These are phyloP conservation scores for Buphagus erythrorhynchus DNA, from an alignment of 2,797 vertebrate genomes.

Conservation along the genomic window DNA sequence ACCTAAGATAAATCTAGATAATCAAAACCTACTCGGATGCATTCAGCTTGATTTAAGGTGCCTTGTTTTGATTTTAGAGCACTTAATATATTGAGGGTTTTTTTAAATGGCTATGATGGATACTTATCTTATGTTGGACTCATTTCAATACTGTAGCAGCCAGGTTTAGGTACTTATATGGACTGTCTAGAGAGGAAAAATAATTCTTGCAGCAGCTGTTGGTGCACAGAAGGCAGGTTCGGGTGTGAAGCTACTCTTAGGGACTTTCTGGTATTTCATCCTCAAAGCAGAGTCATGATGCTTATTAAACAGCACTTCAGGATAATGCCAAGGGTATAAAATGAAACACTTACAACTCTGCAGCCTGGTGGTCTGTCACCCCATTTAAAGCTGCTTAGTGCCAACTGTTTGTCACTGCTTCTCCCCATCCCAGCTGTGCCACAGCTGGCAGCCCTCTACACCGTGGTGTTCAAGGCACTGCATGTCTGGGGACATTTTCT, in stretches of 20 bases:
- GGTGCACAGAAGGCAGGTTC: background rate
- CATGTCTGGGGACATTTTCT: background rate
- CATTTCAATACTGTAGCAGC: background rate
- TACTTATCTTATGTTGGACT: background rate
- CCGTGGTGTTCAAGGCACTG: accelerated
- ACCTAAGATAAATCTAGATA: background rate
- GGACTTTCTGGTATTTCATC: background rate
- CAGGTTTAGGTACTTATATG: background rate
- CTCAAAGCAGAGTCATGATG: background rate
- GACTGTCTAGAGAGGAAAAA: background rate
- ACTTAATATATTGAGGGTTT: background rate
- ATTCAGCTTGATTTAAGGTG: conserved; percentile 7
- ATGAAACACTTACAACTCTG: background rate
- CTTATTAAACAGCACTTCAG: background rate
- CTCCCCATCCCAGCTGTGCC: background rate
- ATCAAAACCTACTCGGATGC: background rate
- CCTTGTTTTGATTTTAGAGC: conserved; percentile 2
- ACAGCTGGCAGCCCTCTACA: background rate
- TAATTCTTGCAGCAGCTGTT: background rate
- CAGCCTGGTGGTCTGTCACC: background rate
- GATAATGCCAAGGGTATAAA: background rate
- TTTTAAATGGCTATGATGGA: background rate
- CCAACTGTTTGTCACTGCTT: background rate
- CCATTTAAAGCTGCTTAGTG: background rate
- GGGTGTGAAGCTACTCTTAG: background rate